These are phyloP conservation scores for Pangasius sanitwongsei DNA, from an alignment of 2,797 vertebrate species.

Conservation along the genomic window DNA sequence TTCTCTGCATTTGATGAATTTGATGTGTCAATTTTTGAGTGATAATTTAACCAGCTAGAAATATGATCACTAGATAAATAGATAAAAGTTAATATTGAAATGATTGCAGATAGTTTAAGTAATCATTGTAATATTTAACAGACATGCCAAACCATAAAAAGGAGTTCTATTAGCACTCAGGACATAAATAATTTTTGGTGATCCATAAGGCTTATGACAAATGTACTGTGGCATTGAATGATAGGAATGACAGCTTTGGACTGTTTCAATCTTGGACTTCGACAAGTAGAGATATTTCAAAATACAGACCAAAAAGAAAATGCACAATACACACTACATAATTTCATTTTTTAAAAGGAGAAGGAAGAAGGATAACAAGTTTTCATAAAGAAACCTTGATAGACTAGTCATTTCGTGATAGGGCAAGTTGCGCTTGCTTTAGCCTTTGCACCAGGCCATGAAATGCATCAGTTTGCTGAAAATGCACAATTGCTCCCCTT, in stretches of 20 bases:
- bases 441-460: conserved; percentile 33
- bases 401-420: not conserved
- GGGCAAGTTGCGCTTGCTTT: not conserved
- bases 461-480: conserved; percentile 65
- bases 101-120: not conserved
- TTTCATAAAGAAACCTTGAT: not conserved
- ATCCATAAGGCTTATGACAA: not conserved
- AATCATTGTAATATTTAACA: not conserved
- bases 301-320: not conserved
- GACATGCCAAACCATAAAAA: not conserved
- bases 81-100: not conserved
- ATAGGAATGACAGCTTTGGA: not conserved
- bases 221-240: not conserved
- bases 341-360: not conserved
- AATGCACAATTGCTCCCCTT: conserved; percentile 65
- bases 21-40: not conserved
- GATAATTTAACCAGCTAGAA: not conserved
- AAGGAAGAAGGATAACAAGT: not conserved
- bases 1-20: not conserved
- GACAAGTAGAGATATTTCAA: not conserved
- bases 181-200: not conserved
- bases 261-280: not conserved
- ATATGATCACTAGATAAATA: not conserved
- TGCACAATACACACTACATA: not conserved
- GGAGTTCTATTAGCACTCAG: not conserved